Conservation (phyloP, 2,797 vertebrate genomes). For the Yasuhikotakia modesta region DNA sequence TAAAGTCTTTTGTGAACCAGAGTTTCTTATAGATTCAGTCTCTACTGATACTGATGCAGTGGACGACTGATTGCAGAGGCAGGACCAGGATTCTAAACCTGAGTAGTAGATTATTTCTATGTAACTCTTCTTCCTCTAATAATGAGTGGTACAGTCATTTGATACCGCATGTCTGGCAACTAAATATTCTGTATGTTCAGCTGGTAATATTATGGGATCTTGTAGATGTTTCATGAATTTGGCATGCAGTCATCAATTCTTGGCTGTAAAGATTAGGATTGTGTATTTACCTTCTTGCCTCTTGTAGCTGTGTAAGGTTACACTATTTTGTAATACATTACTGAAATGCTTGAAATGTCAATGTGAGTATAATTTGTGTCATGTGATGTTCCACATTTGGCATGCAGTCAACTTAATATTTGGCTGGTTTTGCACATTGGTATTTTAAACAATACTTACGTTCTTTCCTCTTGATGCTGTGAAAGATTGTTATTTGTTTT, state of each 20-base stretch:
- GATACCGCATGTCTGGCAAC: conserved; percentile 2
- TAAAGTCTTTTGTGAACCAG: background rate
- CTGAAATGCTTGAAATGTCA: conserved; percentile 3
- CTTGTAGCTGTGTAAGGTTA: background rate
- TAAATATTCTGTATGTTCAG: background rate
- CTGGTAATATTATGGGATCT: conserved; percentile 1
- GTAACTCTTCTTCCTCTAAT: conserved; percentile 4
- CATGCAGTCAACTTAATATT: too few species aligned
- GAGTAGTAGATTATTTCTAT: background rate
- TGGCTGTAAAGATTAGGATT: background rate
- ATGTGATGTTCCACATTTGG: conserved; percentile 5
- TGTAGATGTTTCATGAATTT: background rate
- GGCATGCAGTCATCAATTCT: background rate
- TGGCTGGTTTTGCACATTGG: too few species aligned
- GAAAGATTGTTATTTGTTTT: background rate
- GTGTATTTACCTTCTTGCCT: background rate
- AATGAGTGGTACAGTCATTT: conserved; percentile 7
- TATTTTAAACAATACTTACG: too few species aligned
- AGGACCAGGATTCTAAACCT: background rate
- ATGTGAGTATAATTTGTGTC: conserved; percentile 8
- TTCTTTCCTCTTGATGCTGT: background rate
- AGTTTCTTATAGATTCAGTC: background rate
- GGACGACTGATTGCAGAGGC: background rate
- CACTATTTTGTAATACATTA: background rate
- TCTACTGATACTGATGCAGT: background rate